Percentiles rank a stretch among this genome's conserved stretches.
Conservation (phyloP, 2,888 invertebrate genomes). For the Imbricaverruca yamaguchii region DNA sequence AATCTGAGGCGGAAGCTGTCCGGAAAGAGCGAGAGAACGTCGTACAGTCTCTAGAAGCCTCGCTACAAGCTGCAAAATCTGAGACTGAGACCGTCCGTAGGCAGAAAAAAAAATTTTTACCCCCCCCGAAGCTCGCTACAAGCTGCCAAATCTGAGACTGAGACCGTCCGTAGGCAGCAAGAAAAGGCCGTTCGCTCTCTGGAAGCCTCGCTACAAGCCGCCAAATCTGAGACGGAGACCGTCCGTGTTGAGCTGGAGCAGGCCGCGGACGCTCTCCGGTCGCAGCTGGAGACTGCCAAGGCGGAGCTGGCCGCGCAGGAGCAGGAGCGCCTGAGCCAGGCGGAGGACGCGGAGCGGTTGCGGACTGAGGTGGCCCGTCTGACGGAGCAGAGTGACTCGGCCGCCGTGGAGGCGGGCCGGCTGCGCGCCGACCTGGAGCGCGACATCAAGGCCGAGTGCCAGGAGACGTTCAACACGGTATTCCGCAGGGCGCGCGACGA, state of each 20-base stretch:
- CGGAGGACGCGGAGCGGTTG: neutral
- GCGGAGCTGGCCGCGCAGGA: neutral
- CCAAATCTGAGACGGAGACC: neutral
- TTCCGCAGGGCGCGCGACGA: constrained; percentile 5
- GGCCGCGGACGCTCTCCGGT: neutral
- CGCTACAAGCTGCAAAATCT: neutral
- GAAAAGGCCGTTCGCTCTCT: too few species aligned
- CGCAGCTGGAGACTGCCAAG: neutral
- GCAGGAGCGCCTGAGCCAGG: neutral
- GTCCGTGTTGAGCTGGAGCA: neutral
- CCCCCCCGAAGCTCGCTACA: neutral
- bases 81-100: neutral
- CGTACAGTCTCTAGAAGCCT: too few species aligned
- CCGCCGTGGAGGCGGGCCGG: neutral
- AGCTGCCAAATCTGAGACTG: neutral
- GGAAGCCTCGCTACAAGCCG: too few species aligned
- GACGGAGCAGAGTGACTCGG: neutral
- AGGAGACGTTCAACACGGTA: neutral
- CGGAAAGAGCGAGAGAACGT: too few species aligned
- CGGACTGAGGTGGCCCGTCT: neutral
- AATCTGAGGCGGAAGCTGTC: too few species aligned
- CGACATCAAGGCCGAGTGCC: neutral
- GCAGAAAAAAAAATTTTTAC: too few species aligned
- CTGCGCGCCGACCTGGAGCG: neutral
- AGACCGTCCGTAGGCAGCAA: neutral